phyloP scores from a whole-genome alignment of 2,797 vertebrate genomes.

The Huso huso region DNA sequence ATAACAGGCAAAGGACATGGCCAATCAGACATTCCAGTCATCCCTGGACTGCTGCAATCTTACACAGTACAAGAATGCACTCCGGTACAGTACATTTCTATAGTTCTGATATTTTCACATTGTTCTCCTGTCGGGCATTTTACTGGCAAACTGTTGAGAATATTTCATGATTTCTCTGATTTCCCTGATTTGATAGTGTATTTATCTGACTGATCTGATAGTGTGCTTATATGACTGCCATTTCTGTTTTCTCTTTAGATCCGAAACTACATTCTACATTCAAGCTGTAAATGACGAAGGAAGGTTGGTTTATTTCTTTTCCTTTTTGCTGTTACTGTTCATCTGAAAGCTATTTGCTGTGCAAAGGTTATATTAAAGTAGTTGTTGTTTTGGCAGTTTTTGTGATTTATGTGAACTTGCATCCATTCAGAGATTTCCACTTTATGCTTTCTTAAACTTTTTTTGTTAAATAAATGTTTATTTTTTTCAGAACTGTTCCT shows the following conservation, averaged over 20 bases:
- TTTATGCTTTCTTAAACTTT: not conserved
- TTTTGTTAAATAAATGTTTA: slow-evolving; percentile 3
- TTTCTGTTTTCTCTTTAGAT: slow-evolving; percentile 49
- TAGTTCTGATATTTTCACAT: not conserved
- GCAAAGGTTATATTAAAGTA: too few species aligned
- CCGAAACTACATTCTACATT: slow-evolving; percentile 77
- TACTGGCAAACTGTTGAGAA: not conserved
- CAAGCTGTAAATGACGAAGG: slow-evolving; percentile 86
- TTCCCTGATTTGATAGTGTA: not conserved
- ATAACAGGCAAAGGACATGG: slow-evolving; percentile 76
- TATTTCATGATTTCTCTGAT: not conserved
- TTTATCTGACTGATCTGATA: not conserved
- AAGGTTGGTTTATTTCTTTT: slow-evolving; percentile 55
- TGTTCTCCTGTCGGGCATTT: not conserved
- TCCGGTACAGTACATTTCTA: slow-evolving; percentile 58
- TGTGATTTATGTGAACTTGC: not conserved
- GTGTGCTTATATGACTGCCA: not conserved
- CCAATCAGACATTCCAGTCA: slow-evolving; percentile 70
- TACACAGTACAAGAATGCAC: slow-evolving; percentile 60
- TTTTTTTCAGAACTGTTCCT: slow-evolving; percentile 65
- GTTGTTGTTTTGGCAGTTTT: too few species aligned
- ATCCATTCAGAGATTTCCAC: not conserved
- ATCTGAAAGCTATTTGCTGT: not conserved
- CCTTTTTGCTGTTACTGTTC: not conserved
- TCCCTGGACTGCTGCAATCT: slow-evolving; percentile 63